Evolutionary conservation across 2,888 invertebrate species (phyloP).

Genomic region (Sinohyriopsis cumingii): DNA sequence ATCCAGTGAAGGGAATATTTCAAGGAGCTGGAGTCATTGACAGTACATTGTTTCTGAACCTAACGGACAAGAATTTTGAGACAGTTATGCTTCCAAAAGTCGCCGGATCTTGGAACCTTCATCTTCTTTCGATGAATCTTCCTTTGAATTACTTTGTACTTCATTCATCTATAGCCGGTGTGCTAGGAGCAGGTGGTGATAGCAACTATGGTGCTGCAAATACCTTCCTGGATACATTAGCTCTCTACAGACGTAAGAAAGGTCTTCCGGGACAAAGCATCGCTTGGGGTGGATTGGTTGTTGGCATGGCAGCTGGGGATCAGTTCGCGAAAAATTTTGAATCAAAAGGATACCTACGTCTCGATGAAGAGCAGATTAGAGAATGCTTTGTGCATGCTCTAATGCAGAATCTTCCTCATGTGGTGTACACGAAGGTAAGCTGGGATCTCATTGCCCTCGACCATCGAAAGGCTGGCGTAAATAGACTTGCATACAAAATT

Average conservation of each 20-base stretch:
- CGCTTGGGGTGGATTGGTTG: constrained; percentile 57
- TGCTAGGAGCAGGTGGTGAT: constrained; percentile 56
- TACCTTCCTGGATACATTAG: constrained; percentile 55
- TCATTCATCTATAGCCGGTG: constrained; percentile 54
- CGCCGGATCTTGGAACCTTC: no score
- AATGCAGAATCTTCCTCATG: constrained; percentile 29
- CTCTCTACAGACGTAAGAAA: constrained; percentile 38
- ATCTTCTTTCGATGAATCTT: no score
- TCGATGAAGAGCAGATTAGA: constrained; percentile 17
- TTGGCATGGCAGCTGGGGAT: constrained; percentile 43
- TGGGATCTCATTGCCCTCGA: constrained; percentile 28
- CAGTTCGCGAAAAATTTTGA: constrained; percentile 21
- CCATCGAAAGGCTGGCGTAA: not conserved
- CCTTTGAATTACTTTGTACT: no score
- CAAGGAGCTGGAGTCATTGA: constrained; percentile 51
- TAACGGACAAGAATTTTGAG: constrained; percentile 32
- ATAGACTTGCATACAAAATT: no score
- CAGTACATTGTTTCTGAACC: constrained; percentile 29
- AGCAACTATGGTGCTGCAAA: constrained; percentile 57
- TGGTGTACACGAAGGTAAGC: constrained; percentile 35
- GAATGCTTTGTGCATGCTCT: constrained; percentile 35
- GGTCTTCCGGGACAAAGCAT: constrained; percentile 49
- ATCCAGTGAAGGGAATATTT: constrained; percentile 49
- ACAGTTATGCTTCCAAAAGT: constrained; percentile 42
- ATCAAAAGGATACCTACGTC: constrained; percentile 11